Evolutionary conservation across 2,797 vertebrate species (phyloP).

Genomic region (Micromesistius poutassou): DNA sequence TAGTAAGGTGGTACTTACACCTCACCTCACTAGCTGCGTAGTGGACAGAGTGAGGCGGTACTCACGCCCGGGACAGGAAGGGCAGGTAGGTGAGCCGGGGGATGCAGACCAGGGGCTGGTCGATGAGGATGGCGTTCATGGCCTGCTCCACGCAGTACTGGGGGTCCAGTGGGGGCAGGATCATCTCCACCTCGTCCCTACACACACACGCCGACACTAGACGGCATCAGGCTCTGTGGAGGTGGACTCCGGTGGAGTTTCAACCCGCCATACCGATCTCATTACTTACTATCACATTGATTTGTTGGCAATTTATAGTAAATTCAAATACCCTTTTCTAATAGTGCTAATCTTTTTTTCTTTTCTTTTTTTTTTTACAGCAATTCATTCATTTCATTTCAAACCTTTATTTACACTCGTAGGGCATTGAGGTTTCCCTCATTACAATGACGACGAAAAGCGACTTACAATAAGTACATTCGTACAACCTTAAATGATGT

Average conservation of each 20-base stretch:
- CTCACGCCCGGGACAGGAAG: conserved; percentile 57
- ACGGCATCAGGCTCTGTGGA: neutral
- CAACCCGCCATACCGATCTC: no score
- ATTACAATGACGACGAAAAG: no score
- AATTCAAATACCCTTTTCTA: neutral
- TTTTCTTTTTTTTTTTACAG: no score
- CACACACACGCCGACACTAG: conserved; percentile 17
- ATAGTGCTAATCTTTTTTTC: no score
- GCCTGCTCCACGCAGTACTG: conserved; percentile 65
- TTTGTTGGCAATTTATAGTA: neutral
- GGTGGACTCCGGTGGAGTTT: no score
- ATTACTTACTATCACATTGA: no score
- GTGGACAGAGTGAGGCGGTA: neutral
- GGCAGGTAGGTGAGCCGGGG: conserved; percentile 60
- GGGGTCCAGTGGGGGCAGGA: conserved; percentile 57
- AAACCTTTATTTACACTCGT: no score
- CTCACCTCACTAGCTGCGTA: neutral
- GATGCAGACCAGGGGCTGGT: conserved; percentile 64
- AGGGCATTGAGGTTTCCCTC: no score
- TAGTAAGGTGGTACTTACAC: neutral
- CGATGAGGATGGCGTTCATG: conserved; percentile 63
- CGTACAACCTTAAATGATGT: neutral
- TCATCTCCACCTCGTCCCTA: conserved; percentile 59
- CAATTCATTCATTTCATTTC: no score
- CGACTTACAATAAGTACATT: no score